phyloP scores from a whole-genome alignment of 2,888 invertebrate species.

The Caenorhabditis imperialis region DNA sequence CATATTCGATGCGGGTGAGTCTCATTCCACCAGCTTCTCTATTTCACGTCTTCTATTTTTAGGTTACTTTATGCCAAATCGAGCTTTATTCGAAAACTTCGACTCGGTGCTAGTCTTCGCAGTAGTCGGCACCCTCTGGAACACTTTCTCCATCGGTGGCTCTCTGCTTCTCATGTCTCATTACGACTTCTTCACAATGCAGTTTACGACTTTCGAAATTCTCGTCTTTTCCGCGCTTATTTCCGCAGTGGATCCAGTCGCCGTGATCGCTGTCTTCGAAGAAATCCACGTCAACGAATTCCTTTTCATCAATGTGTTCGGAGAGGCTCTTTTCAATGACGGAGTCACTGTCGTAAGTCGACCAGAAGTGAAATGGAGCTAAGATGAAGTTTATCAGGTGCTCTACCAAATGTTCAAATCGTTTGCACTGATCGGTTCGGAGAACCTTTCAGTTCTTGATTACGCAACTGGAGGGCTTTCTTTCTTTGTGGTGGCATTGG shows the following conservation, averaged over 20 bases:
- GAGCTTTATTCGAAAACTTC: constrained; percentile 96
- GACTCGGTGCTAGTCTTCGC: constrained; percentile 95
- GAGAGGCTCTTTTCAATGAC: constrained; percentile 96
- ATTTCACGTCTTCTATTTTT: too few species aligned
- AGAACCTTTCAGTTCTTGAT: constrained; percentile 60
- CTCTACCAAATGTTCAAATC: constrained; percentile 72
- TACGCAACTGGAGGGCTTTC: constrained; percentile 60
- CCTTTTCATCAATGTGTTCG: constrained; percentile 97
- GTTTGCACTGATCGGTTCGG: constrained; percentile 70
- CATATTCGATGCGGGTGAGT: constrained; percentile 87
- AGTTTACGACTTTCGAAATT: constrained; percentile 65
- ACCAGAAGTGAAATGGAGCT: background rate
- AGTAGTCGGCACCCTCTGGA: constrained; percentile 92
- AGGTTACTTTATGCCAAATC: constrained; percentile 97
- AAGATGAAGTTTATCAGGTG: constrained; percentile 47
- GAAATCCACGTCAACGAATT: constrained; percentile 91
- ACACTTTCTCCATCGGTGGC: constrained; percentile 83
- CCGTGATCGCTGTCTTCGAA: constrained; percentile 68
- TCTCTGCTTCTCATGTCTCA: constrained; percentile 58
- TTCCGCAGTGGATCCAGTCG: constrained; percentile 69
- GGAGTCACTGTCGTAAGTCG: constrained; percentile 90
- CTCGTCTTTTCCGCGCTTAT: constrained; percentile 66
- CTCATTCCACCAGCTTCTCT: too few species aligned
- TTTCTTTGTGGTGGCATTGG: constrained; percentile 76
- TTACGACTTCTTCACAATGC: constrained; percentile 59